Percentiles rank a stretch among this genome's conserved stretches.
Evolutionary conservation across 2,797 vertebrate species (phyloP).

Genomic region (Tympanoctomys barrerae): DNA sequence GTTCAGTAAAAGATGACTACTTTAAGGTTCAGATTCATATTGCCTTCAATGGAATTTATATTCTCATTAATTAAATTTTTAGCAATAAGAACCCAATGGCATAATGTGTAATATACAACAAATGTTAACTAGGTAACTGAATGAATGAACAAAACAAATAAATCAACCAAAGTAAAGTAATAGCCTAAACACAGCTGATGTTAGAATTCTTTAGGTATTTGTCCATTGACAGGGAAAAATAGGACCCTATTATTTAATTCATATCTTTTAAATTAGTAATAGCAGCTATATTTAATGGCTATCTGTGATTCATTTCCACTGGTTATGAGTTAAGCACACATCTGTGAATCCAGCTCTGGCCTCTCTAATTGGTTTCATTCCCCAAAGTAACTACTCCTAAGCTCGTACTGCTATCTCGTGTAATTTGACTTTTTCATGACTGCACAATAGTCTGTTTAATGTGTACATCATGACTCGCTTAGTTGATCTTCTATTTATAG

Average conservation of each 20-base stretch:
- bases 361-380: not conserved
- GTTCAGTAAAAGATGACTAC: not conserved
- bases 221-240: not conserved
- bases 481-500: not conserved
- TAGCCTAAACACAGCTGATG: not conserved
- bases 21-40: not conserved
- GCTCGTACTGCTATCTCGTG: not conserved
- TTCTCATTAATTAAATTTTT: not conserved
- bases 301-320: not conserved
- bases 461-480: not conserved
- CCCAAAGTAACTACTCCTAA: not conserved
- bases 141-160: not conserved
- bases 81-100: not conserved
- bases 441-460: not conserved
- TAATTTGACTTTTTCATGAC: not conserved
- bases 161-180: not conserved
- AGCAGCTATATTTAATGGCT: not conserved
- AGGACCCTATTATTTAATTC: not conserved
- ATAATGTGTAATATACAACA: not conserved
- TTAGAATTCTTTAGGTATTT: conserved; percentile 21
- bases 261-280: not conserved
- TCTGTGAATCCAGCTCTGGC: not conserved
- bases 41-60: not conserved
- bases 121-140: not conserved
- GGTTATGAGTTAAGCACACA: not conserved